Evolutionary conservation across 1,140 invertebrate species (phyloP).

Genomic region (Sogatella furcifera): DNA sequence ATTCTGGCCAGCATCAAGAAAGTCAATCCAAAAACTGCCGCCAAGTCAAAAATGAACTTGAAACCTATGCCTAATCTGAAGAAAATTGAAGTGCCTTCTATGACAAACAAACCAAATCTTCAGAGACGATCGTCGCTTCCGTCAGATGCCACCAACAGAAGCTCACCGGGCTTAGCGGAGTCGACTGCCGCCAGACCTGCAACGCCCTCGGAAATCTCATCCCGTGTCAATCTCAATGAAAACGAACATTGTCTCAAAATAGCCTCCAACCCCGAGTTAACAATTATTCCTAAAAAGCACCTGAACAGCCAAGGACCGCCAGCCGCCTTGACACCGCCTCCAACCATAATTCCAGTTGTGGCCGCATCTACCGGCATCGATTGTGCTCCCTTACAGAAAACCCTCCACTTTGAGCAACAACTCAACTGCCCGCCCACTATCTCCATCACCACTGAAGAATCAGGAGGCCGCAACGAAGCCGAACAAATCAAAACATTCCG

Average conservation of each 20-base stretch:
- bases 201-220: background rate
- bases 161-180: background rate
- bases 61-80: background rate
- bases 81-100: background rate
- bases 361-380: background rate
- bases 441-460: background rate
- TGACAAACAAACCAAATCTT: background rate
- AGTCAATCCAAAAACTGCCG: background rate
- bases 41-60: background rate
- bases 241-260: too few relatives aligned
- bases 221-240: too few relatives aligned
- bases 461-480: background rate
- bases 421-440: constrained; percentile 9
- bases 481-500: constrained; percentile 2
- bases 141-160: background rate
- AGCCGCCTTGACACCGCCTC: too few relatives aligned
- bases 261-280: too few relatives aligned
- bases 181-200: background rate
- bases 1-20: background rate
- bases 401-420: background rate
- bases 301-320: too few relatives aligned
- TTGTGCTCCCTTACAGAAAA: constrained; percentile 8
- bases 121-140: background rate
- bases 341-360: background rate
- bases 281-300: too few relatives aligned